Percentiles rank a stretch among this genome's conserved stretches.
phyloP scores from a whole-genome alignment of 2,797 vertebrate species.

The Sylvia borin region DNA sequence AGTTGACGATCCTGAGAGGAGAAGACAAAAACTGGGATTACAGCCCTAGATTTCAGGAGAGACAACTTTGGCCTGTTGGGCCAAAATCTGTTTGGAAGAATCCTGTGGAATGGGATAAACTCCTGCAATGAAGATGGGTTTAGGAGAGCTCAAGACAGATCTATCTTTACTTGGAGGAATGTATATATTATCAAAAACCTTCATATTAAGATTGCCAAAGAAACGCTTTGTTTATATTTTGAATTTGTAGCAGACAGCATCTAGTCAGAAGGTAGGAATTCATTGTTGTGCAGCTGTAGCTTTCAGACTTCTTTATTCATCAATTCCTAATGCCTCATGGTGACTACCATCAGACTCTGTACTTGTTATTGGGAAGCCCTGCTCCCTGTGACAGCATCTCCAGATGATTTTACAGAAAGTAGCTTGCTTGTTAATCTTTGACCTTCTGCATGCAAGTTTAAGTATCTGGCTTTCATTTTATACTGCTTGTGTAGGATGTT shows the following conservation, averaged over 20 bases:
- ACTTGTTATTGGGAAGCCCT: background rate
- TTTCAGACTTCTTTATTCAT: background rate
- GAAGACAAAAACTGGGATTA: background rate
- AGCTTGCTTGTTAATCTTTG: background rate
- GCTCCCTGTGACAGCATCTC: background rate
- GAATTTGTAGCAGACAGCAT: background rate
- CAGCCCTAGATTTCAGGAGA: background rate
- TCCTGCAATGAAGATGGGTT: background rate
- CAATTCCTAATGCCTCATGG: background rate
- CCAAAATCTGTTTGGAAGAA: background rate
- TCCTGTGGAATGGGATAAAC: background rate
- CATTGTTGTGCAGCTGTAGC: background rate
- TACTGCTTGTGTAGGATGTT: background rate
- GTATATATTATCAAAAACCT: background rate
- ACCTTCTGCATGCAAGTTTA: background rate
- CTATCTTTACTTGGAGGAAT: background rate
- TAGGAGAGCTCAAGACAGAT: background rate
- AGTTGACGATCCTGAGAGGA: background rate
- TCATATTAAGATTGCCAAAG: background rate
- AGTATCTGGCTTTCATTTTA: background rate
- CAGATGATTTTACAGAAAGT: background rate
- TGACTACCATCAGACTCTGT: background rate
- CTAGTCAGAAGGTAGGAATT: background rate
- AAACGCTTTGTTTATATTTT: background rate
- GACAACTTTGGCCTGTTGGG: background rate